Base-by-base conservation (phyloP, 1,140 invertebrate species). In the Lordiphosa clarofinis region DNA sequence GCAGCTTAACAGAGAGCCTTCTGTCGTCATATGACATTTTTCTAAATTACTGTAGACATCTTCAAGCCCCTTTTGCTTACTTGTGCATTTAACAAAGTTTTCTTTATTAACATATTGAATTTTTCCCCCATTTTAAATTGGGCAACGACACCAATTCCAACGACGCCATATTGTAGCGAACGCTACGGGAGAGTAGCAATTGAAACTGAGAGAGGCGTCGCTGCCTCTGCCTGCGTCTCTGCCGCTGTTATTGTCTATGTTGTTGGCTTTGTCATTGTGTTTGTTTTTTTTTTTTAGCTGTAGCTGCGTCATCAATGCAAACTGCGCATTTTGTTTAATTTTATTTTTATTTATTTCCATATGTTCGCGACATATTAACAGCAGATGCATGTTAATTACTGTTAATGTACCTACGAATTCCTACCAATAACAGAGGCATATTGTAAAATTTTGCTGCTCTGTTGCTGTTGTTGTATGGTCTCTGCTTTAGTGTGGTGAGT, bases 301-400 rank as follows among this genome's bases (percentile, higher is more conserved):
- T 68, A 79, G 74, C 75, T 82, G 78, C 78, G 78, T 82, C 78
- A 82, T 82, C 79, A 78, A 70, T 82, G 78, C 78, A 66, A 82
- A 82, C 78, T 82, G 78, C 78, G 78, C 78, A 82, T 68, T 82
- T 81, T 72, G 54, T 53, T 58, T 33, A 73, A 40, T 64, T 33
- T 75, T 24, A 0, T 24, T 50, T 15, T 43, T 60, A 67, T 63
- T 75, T 54, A 68, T 68, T 59, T 60, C 40, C 58, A 63, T 64
- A 61, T 60, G 47, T 75, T 52, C 36, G 37, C 28, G 19, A 37
- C 38, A 28, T 24, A 37, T 10, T 44, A 42, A 33, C 21, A 52
- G 24, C 28, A 50, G 44, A 33, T 11, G 44, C 33, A 48, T 57
- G 53, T 40, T 56, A 54, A 70, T 63, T 57, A 43, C 42, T 62